Percentiles rank a stretch among this genome's conserved stretches.
phyloP scores from a whole-genome alignment of 2,888 invertebrate species.

The Ochropacha duplaris region DNA sequence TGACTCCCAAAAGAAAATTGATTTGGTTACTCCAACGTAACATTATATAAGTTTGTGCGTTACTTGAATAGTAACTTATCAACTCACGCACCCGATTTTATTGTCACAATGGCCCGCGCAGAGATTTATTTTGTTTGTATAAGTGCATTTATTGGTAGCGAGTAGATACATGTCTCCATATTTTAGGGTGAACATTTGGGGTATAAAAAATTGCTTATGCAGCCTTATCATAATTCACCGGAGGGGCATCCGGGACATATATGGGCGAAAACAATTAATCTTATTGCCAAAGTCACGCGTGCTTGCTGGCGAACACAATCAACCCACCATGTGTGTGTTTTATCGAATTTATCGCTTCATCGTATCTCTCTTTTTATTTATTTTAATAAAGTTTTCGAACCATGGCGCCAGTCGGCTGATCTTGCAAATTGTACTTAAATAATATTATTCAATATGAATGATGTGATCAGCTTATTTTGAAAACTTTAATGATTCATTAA shows the following conservation, averaged over 20 bases:
- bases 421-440: slow-evolving; percentile 20
- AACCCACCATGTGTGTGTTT: slow-evolving; percentile 39
- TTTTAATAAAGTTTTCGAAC: slow-evolving; percentile 27
- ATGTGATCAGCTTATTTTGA: neutral
- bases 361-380: slow-evolving; percentile 33
- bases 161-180: slow-evolving; percentile 38
- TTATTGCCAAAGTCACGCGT: slow-evolving; percentile 53
- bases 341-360: slow-evolving; percentile 45
- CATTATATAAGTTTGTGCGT: slow-evolving; percentile 35
- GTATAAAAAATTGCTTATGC: slow-evolving; percentile 48
- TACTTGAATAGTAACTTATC: slow-evolving; percentile 36
- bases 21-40: slow-evolving; percentile 38
- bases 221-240: slow-evolving; percentile 56
- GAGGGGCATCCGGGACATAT: slow-evolving; percentile 45
- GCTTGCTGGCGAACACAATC: slow-evolving; percentile 34
- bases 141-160: slow-evolving; percentile 48
- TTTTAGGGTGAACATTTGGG: slow-evolving; percentile 37
- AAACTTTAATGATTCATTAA: neutral
- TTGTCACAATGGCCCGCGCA: slow-evolving; percentile 24
- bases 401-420: slow-evolving; percentile 13
- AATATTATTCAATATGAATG: neutral
- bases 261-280: slow-evolving; percentile 60
- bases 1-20: slow-evolving; percentile 50
- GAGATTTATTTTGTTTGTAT: slow-evolving; percentile 56
- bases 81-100: slow-evolving; percentile 30